A percentile compares a stretch with the other conserved stretches of the same genome.
phyloP scores from a whole-genome alignment of 2,113 vertebrate species.

The Setophaga petechia region DNA sequence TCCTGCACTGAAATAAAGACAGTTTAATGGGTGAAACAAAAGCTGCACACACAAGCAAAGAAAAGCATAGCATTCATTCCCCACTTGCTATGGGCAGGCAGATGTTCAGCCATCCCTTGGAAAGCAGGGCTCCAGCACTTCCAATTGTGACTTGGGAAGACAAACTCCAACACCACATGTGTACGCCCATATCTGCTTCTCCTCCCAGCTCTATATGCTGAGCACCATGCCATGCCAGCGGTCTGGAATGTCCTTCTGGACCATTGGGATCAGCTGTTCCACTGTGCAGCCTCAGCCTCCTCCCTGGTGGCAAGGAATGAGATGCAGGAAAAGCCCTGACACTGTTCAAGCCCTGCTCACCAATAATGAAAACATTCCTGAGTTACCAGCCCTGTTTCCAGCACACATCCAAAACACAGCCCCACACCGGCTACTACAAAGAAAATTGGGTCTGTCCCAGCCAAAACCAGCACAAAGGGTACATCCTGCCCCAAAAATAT shows the following conservation, averaged over 20 bases:
- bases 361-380: background rate
- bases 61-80: background rate
- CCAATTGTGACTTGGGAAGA: rapidly evolving
- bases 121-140: background rate
- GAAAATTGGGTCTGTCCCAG: background rate
- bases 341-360: background rate
- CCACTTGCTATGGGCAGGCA: background rate
- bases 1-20: background rate
- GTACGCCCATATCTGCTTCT: background rate
- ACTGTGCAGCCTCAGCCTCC: background rate
- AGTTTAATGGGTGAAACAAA: background rate
- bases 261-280: background rate
- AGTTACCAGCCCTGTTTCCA: background rate
- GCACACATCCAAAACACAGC: background rate
- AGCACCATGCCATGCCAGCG: background rate
- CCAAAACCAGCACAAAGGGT: background rate
- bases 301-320: background rate
- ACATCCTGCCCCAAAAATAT: background rate
- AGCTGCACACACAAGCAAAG: background rate
- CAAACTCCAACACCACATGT: background rate
- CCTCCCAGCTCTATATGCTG: background rate
- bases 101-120: background rate
- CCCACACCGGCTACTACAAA: background rate
- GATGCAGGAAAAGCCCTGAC: background rate
- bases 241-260: background rate